Base-by-base conservation (phyloP, 2,888 invertebrate genomes). In the Sinelater perroti region DNA sequence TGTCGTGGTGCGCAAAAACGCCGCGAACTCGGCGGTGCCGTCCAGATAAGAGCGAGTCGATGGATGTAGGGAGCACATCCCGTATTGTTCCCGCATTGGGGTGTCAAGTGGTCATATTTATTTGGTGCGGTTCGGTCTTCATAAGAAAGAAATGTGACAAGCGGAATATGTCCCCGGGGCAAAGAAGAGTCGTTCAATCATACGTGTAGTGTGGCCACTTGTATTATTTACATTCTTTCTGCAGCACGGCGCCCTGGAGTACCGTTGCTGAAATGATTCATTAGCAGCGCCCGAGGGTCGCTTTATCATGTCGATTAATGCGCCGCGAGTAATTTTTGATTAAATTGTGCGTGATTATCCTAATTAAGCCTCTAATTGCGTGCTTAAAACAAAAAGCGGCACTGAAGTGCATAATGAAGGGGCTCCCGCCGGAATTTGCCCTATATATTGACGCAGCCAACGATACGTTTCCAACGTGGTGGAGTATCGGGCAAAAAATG, bases 21-120 rank as follows among this genome's bases (percentile, higher is more conserved):
- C 26, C 35, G 10, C 20, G 42, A 44, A 49, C 42, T 28, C 35
- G 31, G 44, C 40, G 44, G 18, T 31, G 33, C 14, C 36, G 52
- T 52, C 28, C 33, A 56, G 62, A 60, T 56, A 62, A 60, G 59
- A 60, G 40, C 24, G 38, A 33, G 54, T 60, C 50, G 45, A 50
- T 56, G 45, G 56, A 30, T 51, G 58, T 51, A 45, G 59, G 52
- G 45, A 46, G 44, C 54, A 44, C 49, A 47, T 46, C 51, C 47
- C 18, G 45, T 49, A 61, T 56, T 52, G 60, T 56, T 60, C 53
- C 56, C 47, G 50, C 40, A 49, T 53, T 57, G 61, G 72, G 73
- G 72, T 72, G 74, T 74, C 72, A 73, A 75, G 75, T 74, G 75
- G 75, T 76, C 75, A 72, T 75, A 75, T 77, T 74, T 75, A 76